Percentiles rank a stretch among this genome's conserved stretches.
Evolutionary conservation across 2,888 invertebrate species (phyloP).

Genomic region (Hypolimnas misippus): DNA sequence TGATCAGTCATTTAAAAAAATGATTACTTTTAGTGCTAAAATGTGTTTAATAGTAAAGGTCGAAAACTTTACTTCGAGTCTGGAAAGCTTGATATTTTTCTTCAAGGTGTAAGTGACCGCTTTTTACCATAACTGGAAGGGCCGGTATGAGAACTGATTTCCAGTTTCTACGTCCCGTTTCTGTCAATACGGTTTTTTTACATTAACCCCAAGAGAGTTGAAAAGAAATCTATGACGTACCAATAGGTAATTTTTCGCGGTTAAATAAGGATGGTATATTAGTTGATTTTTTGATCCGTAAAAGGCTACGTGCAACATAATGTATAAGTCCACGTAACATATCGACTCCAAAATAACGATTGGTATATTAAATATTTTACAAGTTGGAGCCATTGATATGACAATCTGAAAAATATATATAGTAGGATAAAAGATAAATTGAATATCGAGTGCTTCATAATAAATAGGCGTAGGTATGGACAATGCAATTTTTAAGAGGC

Average conservation of each 20-base stretch:
- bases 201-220: neutral
- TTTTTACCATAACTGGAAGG: slow-evolving; percentile 6
- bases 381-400: slow-evolving; percentile 70
- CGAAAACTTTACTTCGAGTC: neutral
- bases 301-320: slow-evolving; percentile 80
- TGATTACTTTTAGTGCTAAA: neutral
- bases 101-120: neutral
- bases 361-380: slow-evolving; percentile 57
- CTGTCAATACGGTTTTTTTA: neutral
- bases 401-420: slow-evolving; percentile 58
- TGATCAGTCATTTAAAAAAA: no score
- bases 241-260: slow-evolving; percentile 74
- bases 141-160: slow-evolving; percentile 4
- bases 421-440: slow-evolving; percentile 12
- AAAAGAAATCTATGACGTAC: slow-evolving; percentile 49
- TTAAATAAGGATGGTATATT: slow-evolving; percentile 81
- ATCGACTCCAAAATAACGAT: slow-evolving; percentile 67
- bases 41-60: neutral
- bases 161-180: neutral
- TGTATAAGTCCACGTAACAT: slow-evolving; percentile 76
- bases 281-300: slow-evolving; percentile 77
- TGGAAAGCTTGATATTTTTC: neutral
- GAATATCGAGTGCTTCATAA: neutral
- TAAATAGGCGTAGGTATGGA: no score
- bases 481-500: no score